phyloP scores from a whole-genome alignment of 2,113 vertebrate species.

The Ictalurus furcatus region DNA sequence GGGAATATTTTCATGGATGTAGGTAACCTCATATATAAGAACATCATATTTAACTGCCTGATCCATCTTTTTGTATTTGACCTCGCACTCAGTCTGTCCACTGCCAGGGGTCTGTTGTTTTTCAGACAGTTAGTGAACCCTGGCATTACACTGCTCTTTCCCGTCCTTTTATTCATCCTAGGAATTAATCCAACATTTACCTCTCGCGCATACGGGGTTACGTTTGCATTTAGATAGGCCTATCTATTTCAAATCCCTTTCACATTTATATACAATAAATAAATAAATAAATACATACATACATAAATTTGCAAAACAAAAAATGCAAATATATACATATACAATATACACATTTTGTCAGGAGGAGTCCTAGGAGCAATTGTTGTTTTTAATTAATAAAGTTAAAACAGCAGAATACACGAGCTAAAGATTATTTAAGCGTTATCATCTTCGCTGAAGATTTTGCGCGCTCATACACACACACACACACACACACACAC shows the following conservation, averaged over 20 bases:
- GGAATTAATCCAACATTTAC: neutral
- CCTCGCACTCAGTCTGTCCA: neutral
- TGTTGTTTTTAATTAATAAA: neutral
- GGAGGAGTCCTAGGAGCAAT: neutral
- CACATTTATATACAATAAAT: neutral
- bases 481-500: neutral
- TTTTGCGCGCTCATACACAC: neutral
- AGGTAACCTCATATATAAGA: neutral
- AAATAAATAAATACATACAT: no score
- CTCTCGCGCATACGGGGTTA: neutral
- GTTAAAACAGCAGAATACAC: neutral
- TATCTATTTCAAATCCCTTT: neutral
- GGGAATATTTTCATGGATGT: neutral
- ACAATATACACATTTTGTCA: slow-evolving; percentile 4
- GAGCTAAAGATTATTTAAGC: neutral
- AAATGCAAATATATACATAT: neutral
- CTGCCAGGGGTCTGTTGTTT: neutral
- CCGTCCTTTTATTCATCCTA: neutral
- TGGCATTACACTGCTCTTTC: neutral
- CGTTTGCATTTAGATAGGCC: neutral
- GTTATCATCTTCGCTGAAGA: neutral
- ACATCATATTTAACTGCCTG: neutral
- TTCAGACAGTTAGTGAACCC: neutral
- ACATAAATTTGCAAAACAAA: no score
- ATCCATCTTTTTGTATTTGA: neutral